These are phyloP conservation scores for Syrmaticus mikado DNA, from an alignment of 2,113 vertebrate genomes.

Conservation along the genomic window DNA sequence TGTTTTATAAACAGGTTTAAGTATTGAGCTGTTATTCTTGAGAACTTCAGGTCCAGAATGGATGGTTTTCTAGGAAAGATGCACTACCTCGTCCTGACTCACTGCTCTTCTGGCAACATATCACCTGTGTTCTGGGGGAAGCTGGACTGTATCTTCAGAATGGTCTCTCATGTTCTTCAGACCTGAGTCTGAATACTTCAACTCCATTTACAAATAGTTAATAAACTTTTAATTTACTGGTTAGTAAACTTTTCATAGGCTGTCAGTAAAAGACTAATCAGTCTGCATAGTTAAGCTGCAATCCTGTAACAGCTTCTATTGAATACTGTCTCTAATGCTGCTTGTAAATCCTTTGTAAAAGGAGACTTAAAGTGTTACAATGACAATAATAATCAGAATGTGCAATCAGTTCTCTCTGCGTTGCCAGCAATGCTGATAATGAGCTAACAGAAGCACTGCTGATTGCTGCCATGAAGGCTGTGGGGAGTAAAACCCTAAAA, in stretches of 20 bases:
- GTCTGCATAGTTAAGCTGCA: not conserved
- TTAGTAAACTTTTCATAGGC: conserved; percentile 9
- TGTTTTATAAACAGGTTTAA: not conserved
- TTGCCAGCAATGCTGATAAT: conserved; percentile 58
- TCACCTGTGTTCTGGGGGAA: not conserved
- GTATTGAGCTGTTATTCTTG: not conserved
- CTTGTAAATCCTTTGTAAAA: conserved; percentile 46
- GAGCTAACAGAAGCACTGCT: conserved; percentile 59
- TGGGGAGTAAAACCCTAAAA: conserved; percentile 36
- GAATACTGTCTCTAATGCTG: not conserved
- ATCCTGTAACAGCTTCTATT: not conserved
- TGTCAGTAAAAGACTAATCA: conserved; percentile 27
- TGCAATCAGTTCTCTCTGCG: not conserved
- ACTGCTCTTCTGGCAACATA: not conserved
- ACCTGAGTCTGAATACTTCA: not conserved
- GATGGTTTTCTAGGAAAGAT: conserved; percentile 5
- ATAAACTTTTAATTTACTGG: not conserved
- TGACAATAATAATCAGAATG: conserved; percentile 49
- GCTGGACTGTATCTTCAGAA: not conserved
- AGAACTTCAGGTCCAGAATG: not conserved
- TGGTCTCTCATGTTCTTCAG: not conserved
- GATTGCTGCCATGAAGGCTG: conserved; percentile 39
- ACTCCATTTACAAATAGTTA: conserved; percentile 5
- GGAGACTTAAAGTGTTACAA: conserved; percentile 21
- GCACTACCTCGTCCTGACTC: not conserved